Base-by-base conservation (phyloP, 2,888 invertebrate genomes). In the Drosophila mulleri region DNA sequence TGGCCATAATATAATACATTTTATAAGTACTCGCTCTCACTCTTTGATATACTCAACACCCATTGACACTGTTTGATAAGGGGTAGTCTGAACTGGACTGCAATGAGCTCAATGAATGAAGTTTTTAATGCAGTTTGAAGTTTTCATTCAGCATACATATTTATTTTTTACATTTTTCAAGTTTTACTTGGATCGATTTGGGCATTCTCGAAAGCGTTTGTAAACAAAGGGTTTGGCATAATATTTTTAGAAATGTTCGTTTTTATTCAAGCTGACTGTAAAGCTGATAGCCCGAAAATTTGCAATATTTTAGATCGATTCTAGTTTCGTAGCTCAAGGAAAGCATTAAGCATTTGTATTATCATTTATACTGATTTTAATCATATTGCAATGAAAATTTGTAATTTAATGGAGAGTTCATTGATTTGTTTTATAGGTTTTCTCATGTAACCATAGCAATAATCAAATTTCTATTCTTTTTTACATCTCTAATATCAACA, bases 1-100 rank as follows among this genome's bases (percentile, higher is more conserved):
- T 78, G 71, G 32, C 67, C 70, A 80, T 72, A 66, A 72, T 80
- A 80, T 75, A 82, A 80, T 88, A 83, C 81, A 85, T 75, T 85
- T 79, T 81, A 84, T 84, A 74, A 67, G 84, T 70, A 18, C 32
- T 9, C 20, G 4, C 44, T 2, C 44, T 12, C 29, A 7, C 20
- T 23, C 39, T 41, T 11, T n/a, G 14, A 48, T 23, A 56, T 11
- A 18, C 54, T 7, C 54, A 12, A 26, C 42, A 29, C 29, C 41
- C 41, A 42, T 41, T 41, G 54, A 1, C n/a, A 7, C 5, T 8
- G 29, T 0, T n/a, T 41, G 29, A 29, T 8, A 42, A 29, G 14
- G 54, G 54, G 41, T 42, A 29, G 39, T 5, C 12, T 42, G 9
- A 14, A 37, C 50, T 50, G 32, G 7, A 52, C 50, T 32, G 32